Base-by-base conservation (phyloP, 2,113 vertebrate genomes). In the Nannospalax galili region DNA sequence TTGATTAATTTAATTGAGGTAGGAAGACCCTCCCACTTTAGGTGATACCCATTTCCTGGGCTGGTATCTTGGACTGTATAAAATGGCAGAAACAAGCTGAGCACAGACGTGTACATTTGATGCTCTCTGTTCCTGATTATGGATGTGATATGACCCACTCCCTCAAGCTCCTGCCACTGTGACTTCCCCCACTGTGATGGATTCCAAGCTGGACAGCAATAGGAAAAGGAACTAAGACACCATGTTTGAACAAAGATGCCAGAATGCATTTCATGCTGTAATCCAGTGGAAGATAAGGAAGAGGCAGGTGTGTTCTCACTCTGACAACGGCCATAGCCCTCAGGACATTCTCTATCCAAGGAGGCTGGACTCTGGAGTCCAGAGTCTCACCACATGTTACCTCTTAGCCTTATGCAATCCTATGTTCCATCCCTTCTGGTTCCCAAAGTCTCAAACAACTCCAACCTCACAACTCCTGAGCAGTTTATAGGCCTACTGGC, bases 371-470 rank as follows among this genome's bases (percentile, higher is more conserved):
- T 20, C 48, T 69, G 30, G 42, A 37, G 14, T 14, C 62, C 32
- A 26, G 1, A 5, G 37, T 30, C 56, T 88, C 35, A 35, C 4
- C 14, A 1, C 15, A 28, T 4, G 26, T 6, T 48, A 40, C 17
- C 17, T 40, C 45, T 58, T 45, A 78, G 7, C 6, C 48, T 56
- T 20, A 26, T 42, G 45, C 14, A 58, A 4, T 4, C 52, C 14
- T 15, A 16, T 0, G 0, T 1, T 70, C 12, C 22, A 6, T 17
- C 10, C 5, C 73, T 91, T 82, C 58, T 93, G 1, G 0, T 64
- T 78, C n/a, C 42, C 42, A 58, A 20, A 8, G 45, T 20, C 24
- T 26, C 48, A 86, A 64, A 67, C 7, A 75, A n/a, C 58, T 80
- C 65, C 52, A 40, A 12, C 15, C 48, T 81, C 3, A 37, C 56